Percentiles rank a stretch among this genome's conserved stretches.
These are phyloP conservation scores for Ectemnius continuus DNA, from an alignment of 2,888 invertebrate species.

Conservation along the genomic window DNA sequence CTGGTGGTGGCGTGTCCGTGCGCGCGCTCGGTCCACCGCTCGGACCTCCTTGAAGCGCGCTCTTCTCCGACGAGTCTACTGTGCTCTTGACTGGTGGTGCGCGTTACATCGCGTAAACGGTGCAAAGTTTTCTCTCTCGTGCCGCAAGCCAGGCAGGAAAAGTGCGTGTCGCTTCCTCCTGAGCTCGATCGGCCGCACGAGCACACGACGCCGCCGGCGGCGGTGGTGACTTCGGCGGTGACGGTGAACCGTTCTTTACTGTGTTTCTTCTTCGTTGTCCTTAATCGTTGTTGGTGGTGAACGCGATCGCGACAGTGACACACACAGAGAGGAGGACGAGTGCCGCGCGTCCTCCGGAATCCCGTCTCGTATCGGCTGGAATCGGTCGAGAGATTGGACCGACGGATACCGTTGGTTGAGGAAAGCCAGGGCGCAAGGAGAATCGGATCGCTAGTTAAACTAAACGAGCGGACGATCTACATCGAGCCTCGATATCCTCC, in stretches of 20 bases:
- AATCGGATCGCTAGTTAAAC: no score
- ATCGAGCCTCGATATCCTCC: background rate
- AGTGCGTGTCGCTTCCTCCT: slow-evolving; percentile 27
- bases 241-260: slow-evolving; percentile 46
- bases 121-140: background rate
- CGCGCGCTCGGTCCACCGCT: background rate
- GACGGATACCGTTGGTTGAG: background rate
- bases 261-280: slow-evolving; percentile 8
- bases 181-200: slow-evolving; percentile 31
- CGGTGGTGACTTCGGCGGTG: slow-evolving; percentile 37
- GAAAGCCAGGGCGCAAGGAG: background rate
- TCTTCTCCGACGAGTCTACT: slow-evolving; percentile 19
- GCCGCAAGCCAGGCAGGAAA: slow-evolving; percentile 17
- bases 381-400: background rate
- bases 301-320: slow-evolving; percentile 38
- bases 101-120: background rate
- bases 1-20: background rate
- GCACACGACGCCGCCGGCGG: slow-evolving; percentile 33
- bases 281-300: slow-evolving; percentile 11
- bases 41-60: background rate
- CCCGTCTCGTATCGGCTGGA: background rate
- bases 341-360: slow-evolving; percentile 3
- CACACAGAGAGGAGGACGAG: slow-evolving; percentile 15
- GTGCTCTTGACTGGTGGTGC: slow-evolving; percentile 50
- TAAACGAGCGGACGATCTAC: background rate